Percentiles rank a stretch among this genome's conserved stretches.
Evolutionary conservation across 2,888 invertebrate genomes (phyloP).

Genomic region (Polydesmus complanatus): DNA sequence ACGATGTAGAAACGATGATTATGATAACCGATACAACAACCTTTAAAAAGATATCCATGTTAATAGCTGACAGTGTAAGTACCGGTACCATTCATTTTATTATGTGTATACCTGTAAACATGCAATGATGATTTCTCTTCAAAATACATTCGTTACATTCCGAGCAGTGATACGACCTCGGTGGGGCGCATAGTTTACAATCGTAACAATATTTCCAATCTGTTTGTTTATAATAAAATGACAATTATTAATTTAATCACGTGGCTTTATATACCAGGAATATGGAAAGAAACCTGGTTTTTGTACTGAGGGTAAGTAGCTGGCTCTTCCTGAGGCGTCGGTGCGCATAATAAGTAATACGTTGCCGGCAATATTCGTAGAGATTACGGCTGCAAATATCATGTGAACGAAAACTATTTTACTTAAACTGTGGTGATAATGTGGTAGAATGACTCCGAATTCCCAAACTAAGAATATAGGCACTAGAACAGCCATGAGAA

Average conservation of each 20-base stretch:
- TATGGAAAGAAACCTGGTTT: constrained; percentile 23
- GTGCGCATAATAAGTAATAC: constrained; percentile 29
- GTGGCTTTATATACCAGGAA: not conserved
- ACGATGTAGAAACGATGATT: constrained; percentile 62
- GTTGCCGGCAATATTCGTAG: constrained; percentile 30
- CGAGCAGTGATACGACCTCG: constrained; percentile 64
- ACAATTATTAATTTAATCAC: not conserved
- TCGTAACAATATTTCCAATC: constrained; percentile 42
- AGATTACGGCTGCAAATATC: constrained; percentile 25
- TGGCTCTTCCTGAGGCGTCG: constrained; percentile 27
- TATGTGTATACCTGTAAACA: constrained; percentile 33
- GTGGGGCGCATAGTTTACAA: constrained; percentile 46
- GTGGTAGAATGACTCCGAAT: constrained; percentile 27
- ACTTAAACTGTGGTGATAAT: constrained; percentile 22
- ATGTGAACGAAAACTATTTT: constrained; percentile 25
- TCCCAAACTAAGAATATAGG: constrained; percentile 28
- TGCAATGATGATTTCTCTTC: constrained; percentile 63
- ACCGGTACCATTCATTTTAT: too few species aligned
- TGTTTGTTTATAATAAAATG: too few species aligned
- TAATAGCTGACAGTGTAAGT: too few species aligned
- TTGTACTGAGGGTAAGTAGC: constrained; percentile 29
- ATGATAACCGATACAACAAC: constrained; percentile 62
- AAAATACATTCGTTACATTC: constrained; percentile 69
- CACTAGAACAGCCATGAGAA: constrained; percentile 20
- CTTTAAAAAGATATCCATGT: too few species aligned